phyloP scores from a whole-genome alignment of 2,888 invertebrate genomes.

The Chouioia cunea region DNA sequence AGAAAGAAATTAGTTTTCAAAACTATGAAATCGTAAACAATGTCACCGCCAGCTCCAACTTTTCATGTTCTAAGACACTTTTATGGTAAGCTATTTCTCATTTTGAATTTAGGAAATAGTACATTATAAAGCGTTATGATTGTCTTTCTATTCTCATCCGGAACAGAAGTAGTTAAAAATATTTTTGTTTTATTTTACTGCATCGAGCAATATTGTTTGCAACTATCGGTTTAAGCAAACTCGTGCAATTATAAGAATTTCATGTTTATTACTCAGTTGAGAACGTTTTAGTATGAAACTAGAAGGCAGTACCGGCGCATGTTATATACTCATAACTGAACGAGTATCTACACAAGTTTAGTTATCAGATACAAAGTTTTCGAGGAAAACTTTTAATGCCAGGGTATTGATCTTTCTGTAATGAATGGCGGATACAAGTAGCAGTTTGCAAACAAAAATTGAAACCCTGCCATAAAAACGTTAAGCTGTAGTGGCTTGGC shows the following conservation, averaged over 20 bases:
- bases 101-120: no score
- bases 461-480: background rate
- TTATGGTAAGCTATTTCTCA: no score
- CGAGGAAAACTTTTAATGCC: constrained; percentile 11
- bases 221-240: background rate
- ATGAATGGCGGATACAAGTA: background rate
- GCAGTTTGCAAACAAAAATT: background rate
- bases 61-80: no score
- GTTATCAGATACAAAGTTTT: constrained; percentile 24
- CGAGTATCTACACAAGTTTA: constrained; percentile 10
- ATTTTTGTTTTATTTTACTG: no score
- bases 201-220: background rate
- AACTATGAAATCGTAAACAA: no score
- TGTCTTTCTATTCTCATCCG: no score
- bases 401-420: background rate
- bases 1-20: no score
- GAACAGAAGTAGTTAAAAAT: no score
- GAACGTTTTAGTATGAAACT: background rate
- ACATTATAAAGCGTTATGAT: no score
- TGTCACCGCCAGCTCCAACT: no score
- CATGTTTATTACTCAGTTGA: background rate
- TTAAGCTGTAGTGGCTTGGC: background rate
- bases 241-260: background rate
- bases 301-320: constrained; percentile 18
- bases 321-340: constrained; percentile 20